Base-by-base conservation (phyloP, 2,797 vertebrate species). In the Anabacerthia variegaticeps region DNA sequence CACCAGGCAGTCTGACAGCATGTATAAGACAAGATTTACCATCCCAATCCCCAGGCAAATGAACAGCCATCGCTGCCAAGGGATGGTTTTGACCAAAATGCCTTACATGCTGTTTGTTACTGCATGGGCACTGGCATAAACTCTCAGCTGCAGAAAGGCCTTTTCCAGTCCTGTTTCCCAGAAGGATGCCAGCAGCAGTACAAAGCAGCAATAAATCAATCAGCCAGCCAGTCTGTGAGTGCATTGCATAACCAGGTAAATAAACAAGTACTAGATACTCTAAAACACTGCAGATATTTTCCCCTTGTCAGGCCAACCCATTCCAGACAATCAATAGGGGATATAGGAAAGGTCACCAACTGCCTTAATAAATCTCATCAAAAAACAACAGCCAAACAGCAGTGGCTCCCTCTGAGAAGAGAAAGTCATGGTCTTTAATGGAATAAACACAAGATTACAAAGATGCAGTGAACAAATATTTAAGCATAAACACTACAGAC, bases 141-240 rank as follows among this genome's bases (percentile, higher is more conserved):
- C 46, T 65, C 89, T 48, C 69, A 58, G 61, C 39, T 80, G 63
- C 39, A 26, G 46, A 92, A 95, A 67, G 43, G 48, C 7, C 62
- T 86, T 95, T 95, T 66, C 67, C 59, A 96, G 54, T 74, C 43
- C 54, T 76, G 18, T 10, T 58, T 84, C 82, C 78, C 74, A 85
- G 63, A 81, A 75, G 75, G 79, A 93, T 20, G 48, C 69, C 20
- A 1, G 62, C 88, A 76, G 61, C 77, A 73, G 63, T 32, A 78
- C 26, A 79, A 89, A 89, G 65, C 46, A 84, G 61, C 89, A 94
- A 85, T 94, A 93, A 96, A 96, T 96, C 96, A 93, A 88, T 91
- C 95, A 97, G 27, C 54, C 79, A 79, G 51, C 30, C 78, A 75
- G 52, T 30, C 69, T 72, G 17, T 73, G 91, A 95, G 39, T 55